phyloP scores from a whole-genome alignment of 2,113 vertebrate genomes.

The Proterorhinus semilunaris region DNA sequence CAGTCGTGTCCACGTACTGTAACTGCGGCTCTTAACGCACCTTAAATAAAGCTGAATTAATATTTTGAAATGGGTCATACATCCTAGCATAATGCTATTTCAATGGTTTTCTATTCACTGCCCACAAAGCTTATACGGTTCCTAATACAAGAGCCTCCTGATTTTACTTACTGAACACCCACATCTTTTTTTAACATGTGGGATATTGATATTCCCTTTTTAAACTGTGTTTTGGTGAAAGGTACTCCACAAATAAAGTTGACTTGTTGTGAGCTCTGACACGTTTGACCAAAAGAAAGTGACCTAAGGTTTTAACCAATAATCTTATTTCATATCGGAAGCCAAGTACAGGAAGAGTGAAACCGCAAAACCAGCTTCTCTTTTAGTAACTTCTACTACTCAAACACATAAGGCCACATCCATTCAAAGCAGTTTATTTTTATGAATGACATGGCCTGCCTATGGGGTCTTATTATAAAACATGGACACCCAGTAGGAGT shows the following conservation, averaged over 20 bases:
- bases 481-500: too few species aligned
- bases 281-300: background rate
- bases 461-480: too few species aligned
- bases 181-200: too few species aligned
- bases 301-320: background rate
- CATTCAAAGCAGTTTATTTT: background rate
- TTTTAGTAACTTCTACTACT: background rate
- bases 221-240: too few species aligned
- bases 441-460: background rate
- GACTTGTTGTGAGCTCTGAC: background rate
- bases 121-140: slow-evolving; percentile 59
- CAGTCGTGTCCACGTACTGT: slow-evolving; percentile 43
- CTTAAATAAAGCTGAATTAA: slow-evolving; percentile 74
- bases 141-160: slow-evolving; percentile 24
- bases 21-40: slow-evolving; percentile 66
- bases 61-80: slow-evolving; percentile 76
- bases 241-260: too few species aligned
- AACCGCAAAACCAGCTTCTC: slow-evolving; percentile 1
- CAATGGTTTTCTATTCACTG: slow-evolving; percentile 63
- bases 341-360: background rate
- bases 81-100: slow-evolving; percentile 70
- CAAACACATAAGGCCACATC: background rate
- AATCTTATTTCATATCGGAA: background rate
- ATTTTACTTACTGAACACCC: too few species aligned
- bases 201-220: too few species aligned